Percentiles rank a stretch among this genome's conserved stretches.
Conservation (phyloP, 2,888 invertebrate species). For the Parelbella ahira region DNA sequence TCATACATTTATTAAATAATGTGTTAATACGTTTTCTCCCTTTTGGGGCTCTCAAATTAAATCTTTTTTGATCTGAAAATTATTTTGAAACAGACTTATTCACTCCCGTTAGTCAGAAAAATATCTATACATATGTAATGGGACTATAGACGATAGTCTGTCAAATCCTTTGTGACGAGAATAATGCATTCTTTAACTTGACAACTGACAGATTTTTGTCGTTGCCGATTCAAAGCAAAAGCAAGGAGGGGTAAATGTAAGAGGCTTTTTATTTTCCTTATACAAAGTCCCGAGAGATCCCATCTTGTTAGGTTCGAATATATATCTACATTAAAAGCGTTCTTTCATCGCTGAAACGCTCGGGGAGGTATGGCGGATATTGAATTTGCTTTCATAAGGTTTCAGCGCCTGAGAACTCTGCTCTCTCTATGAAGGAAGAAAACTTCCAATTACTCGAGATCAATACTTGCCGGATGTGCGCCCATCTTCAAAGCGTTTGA, state of each 20-base stretch:
- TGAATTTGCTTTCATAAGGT: constrained; percentile 21
- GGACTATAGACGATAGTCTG: constrained; percentile 1
- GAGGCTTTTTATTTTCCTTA: constrained; percentile 18
- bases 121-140: no score
- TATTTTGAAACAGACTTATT: no score
- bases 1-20: no score
- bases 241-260: constrained; percentile 12
- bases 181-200: constrained; percentile 15
- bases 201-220: constrained; percentile 11
- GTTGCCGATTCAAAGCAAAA: constrained; percentile 12
- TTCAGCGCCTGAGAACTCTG: constrained; percentile 17
- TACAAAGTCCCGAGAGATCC: constrained; percentile 11
- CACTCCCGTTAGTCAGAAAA: no score
- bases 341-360: constrained; percentile 17
- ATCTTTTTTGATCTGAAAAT: no score
- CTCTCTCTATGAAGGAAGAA: constrained; percentile 14
- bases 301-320: constrained; percentile 7
- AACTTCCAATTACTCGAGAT: constrained; percentile 24
- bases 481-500: constrained; percentile 20
- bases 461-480: constrained; percentile 21
- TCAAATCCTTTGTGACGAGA: constrained; percentile 1
- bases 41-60: no score
- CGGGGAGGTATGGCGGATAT: constrained; percentile 19
- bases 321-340: constrained; percentile 17
- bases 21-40: no score